Base-by-base conservation (phyloP, 1,140 invertebrate genomes). In the Rhagoletis pomonella region DNA sequence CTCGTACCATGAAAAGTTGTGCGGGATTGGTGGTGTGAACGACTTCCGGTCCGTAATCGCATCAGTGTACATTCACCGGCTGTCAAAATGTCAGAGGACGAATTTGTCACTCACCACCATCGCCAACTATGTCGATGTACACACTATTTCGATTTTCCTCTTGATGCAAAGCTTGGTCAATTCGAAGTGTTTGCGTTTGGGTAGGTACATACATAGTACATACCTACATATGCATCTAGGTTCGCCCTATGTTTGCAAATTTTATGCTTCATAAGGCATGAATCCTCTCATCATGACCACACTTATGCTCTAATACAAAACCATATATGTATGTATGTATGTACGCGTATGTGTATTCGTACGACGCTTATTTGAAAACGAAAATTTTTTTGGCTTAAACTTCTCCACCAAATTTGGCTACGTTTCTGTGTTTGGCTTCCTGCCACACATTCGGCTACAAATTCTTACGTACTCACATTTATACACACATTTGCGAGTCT, bases 191-290 rank as follows among this genome's bases (percentile, higher is more conserved):
- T 0, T 42, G 7, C 12, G 65, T 67, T 7, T 73, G 14, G 14
- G 47, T 81, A 50, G 3, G 47, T 19, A 67, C 60, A 62, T 62
- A 62, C 60, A 62, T 29, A 29, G 29, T 29, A 67, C 64, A 29
- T 19, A 62, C 14, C 4, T 62, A n/a, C 17, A n/a, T 17, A 62
- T 62, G 17, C 17, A n/a, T 62, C 17, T 17, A n/a, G 60, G n/a
- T 62, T 62, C 29, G 29, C 29, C 29, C 44, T 55, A n/a, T 47
- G 73, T 19, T 58, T 29, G 73, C 42, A 81, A 81, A 81, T 81
- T 81, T 19, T 81, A 81, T 55, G 73, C 73, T 81, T 55, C 73
- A 81, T 58, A 81, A 81, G 73, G 73, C 47, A 81, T 81, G 73
- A 50, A 81, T 58, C 73, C 73, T 50, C 73, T 81, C 73, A 81